Base-by-base conservation (phyloP, 2,797 vertebrate genomes). In the Gallinago solitaria region DNA sequence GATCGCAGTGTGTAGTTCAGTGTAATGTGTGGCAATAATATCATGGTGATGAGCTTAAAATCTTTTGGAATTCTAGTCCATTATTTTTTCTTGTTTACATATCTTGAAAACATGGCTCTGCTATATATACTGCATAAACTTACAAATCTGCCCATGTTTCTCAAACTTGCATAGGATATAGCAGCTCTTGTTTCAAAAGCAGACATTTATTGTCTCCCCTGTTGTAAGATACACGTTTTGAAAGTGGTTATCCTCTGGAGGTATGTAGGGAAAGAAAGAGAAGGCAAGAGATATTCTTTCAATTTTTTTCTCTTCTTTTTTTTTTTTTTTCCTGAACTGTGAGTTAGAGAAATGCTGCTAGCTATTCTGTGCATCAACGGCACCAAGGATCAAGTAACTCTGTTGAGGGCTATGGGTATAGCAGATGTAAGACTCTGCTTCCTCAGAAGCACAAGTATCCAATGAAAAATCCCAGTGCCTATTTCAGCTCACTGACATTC, bases 371-470 rank as follows among this genome's bases (percentile, higher is more conserved):
- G 25, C 43, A 84, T 65, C 51, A 48, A 63, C 67, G 83, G 48
- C 37, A 75, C 33, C 41, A 59, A 63, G 56, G 80, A 93, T 95
- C 79, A 91, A 90, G 88, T 69, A 89, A 45, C 32, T 84, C 64
- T 57, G 32, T 80, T 1, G 6, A 90, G 59, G 61, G 19, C 27
- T 68, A 32, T 24, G 37, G 37, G 33, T 86, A 82, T 16, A 91
- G 45, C 24, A 86, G 77, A 89, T 89, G 32, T 68, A 93, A 90
- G 24, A 28, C 32, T 50, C 27, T 61, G 48, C 87, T 87, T 70
- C 23, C 41, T 95, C 59, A 56, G 85, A 91, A 95, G 23, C 86
- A 12, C 10, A 89, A 84, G 79, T 53, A 94, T 57, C 77, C 86
- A 74, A 1, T 73, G 73, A 93, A 91, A 79, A 94, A 82, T 79